Base-by-base conservation (phyloP, 2,888 invertebrate species). In the Synanthedon formicaeformis region DNA sequence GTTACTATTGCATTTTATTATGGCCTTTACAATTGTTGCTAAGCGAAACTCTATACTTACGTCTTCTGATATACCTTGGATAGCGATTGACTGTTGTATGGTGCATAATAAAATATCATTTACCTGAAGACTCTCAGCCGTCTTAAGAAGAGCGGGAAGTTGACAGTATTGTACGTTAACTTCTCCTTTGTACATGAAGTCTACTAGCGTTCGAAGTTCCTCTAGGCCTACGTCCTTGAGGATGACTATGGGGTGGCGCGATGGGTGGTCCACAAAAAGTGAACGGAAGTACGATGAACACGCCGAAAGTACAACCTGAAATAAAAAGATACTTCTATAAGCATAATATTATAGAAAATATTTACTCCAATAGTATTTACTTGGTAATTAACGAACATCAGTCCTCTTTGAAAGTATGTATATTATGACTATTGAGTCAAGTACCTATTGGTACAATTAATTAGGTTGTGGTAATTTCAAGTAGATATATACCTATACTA, bases 171-270 rank as follows among this genome's bases (percentile, higher is more conserved):
- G 95, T 76, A 96, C 95, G 93, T 96, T 96, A 71, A 96, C 96
- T 88, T 96, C 96, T 75, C 96, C 96, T 88, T 95, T 94, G 91
- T 96, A 96, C 96, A 96, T 96, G 92, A 96, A 96, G 91, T 96
- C 96, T 81, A 96, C 93, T 78, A 96, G 92, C 66, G 96, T 96
- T 81, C 95, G 91, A 75, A 96, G 90, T 88, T 96, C 96, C 78
- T 93, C 91, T 84, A 95, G 94, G 75, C 94, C 93, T 78, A 96
- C 96, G 95, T 96, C 96, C 89, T 96, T 96, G 73, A 96, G 91
- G 83, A 96, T 96, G 82, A 96, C 96, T 81, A 96, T 96, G 72
- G 96, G 96, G 83, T 96, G 96, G 67, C 93, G 92, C 83, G 95
- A 94, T 67, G 96, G 96, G 82, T 96, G 96, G 89, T 96, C 95